Evolutionary conservation across 2,888 invertebrate genomes (phyloP).

Genomic region (Deroplatys truncata): DNA sequence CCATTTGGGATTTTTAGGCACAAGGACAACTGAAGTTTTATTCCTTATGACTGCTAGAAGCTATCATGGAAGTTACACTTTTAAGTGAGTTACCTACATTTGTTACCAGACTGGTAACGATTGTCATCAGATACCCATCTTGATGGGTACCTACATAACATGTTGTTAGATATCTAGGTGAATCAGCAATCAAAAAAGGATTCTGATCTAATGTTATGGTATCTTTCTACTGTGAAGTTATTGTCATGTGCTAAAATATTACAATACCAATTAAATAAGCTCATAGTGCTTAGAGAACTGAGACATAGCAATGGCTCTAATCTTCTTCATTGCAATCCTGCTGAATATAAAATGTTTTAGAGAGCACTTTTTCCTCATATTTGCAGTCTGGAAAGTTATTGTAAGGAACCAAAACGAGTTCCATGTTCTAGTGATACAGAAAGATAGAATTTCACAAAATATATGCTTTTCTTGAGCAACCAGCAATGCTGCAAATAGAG

Average conservation of each 20-base stretch:
- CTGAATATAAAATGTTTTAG: background rate
- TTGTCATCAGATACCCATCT: background rate
- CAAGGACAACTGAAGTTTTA: background rate
- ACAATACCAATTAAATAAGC: background rate
- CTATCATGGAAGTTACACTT: background rate
- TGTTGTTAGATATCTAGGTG: background rate
- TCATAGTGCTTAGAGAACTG: background rate
- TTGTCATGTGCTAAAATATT: background rate
- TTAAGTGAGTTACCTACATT: background rate
- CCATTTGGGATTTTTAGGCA: background rate
- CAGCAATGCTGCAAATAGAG: background rate
- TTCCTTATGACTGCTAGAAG: background rate
- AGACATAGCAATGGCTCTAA: background rate
- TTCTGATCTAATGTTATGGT: background rate
- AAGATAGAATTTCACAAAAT: background rate
- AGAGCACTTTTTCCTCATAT: background rate
- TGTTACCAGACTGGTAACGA: background rate
- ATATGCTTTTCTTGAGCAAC: background rate
- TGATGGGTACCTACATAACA: background rate
- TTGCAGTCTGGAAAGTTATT: background rate
- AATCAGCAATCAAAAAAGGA: background rate
- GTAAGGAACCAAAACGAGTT: background rate
- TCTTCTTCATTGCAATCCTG: background rate
- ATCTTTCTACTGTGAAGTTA: background rate
- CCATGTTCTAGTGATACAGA: background rate